A percentile compares a stretch with the other conserved stretches of the same genome.
Evolutionary conservation across 2,888 invertebrate genomes (phyloP).

Genomic region (Drosophila koepferae): DNA sequence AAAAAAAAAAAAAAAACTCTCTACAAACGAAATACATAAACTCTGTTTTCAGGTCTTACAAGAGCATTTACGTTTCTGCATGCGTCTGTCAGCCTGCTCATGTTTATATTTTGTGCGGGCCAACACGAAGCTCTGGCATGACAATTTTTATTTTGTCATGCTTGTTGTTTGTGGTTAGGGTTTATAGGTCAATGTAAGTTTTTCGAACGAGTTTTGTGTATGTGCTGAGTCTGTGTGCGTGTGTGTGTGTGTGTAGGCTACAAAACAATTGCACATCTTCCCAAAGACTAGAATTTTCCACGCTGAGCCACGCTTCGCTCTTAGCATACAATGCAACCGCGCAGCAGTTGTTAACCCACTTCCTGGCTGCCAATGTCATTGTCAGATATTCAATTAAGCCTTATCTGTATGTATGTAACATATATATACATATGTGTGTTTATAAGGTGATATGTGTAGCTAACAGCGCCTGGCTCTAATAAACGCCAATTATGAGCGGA

Average conservation of each 20-base stretch:
- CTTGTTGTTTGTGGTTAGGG: slow-evolving; percentile 39
- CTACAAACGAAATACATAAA: neutral
- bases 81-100: slow-evolving; percentile 5
- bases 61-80: slow-evolving; percentile 30
- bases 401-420: slow-evolving; percentile 1
- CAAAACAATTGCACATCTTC: slow-evolving; percentile 75
- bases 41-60: neutral
- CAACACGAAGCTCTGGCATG: slow-evolving; percentile 62
- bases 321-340: slow-evolving; percentile 62
- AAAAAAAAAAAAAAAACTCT: neutral
- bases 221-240: neutral
- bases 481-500: slow-evolving; percentile 48
- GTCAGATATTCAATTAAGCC: slow-evolving; percentile 54
- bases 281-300: slow-evolving; percentile 55
- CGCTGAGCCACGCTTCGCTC: slow-evolving; percentile 19
- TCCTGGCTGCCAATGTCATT: slow-evolving; percentile 61
- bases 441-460: slow-evolving; percentile 15
- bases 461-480: slow-evolving; percentile 56
- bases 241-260: slow-evolving; percentile 3
- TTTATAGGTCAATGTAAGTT: slow-evolving; percentile 67
- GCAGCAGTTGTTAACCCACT: slow-evolving; percentile 27
- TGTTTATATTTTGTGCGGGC: slow-evolving; percentile 23
- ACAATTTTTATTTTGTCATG: slow-evolving; percentile 55
- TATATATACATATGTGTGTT: neutral
- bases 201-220: slow-evolving; percentile 60